Conservation (phyloP, 2,113 vertebrate species). For the Heterotilapia buettikoferi region DNA sequence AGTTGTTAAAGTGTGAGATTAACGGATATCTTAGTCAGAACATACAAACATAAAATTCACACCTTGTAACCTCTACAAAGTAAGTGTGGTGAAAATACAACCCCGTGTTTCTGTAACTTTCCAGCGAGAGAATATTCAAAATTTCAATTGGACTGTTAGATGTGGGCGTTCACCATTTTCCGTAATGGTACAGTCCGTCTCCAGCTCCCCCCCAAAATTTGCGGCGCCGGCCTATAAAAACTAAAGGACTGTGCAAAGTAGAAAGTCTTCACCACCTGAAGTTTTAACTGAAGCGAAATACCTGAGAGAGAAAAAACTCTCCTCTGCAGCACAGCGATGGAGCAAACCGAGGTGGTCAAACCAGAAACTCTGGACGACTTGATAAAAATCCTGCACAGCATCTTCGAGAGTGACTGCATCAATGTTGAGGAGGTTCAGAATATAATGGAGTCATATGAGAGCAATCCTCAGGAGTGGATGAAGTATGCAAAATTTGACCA, state of each 20-base stretch:
- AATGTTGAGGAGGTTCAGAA: constrained; percentile 86
- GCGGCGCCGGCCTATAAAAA: constrained; percentile 52
- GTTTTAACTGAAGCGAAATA: neutral
- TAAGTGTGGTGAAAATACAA: neutral
- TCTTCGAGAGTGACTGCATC: constrained; percentile 79
- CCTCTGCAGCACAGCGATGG: constrained; percentile 56
- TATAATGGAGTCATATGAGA: constrained; percentile 88
- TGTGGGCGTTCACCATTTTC: neutral
- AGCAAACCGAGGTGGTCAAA: constrained; percentile 78
- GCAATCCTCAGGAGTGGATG: constrained; percentile 84
- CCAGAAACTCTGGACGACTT: constrained; percentile 79
- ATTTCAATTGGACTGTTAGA: neutral
- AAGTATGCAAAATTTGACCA: constrained; percentile 84
- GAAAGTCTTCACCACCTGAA: neutral
- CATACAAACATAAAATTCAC: neutral
- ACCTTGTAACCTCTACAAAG: accelerated
- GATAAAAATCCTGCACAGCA: constrained; percentile 75
- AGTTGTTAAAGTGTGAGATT: neutral
- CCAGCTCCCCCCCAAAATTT: constrained; percentile 24
- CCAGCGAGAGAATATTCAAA: neutral
- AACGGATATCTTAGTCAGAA: neutral
- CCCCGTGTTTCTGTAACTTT: neutral
- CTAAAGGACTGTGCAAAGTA: neutral
- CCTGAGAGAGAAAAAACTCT: neutral
- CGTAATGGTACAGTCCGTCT: constrained; percentile 68